A percentile compares a stretch with the other conserved stretches of the same genome.
Evolutionary conservation across 2,888 invertebrate species (phyloP).

Genomic region (Nephrotoma appendiculata): DNA sequence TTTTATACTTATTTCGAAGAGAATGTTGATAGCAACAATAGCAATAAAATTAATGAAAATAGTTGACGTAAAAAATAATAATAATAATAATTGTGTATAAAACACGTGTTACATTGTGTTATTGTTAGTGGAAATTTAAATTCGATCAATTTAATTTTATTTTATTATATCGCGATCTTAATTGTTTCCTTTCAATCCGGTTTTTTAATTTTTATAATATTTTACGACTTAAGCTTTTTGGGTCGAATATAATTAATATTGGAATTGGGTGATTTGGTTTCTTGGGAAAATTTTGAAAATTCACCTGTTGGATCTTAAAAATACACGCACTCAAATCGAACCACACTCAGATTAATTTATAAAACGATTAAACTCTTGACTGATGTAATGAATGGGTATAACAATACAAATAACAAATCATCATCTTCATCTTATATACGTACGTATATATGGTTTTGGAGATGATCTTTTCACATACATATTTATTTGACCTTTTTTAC

Average conservation of each 20-base stretch:
- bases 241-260: neutral
- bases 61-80: neutral
- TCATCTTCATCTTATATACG: neutral
- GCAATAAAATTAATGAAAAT: neutral
- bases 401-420: neutral
- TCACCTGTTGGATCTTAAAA: neutral
- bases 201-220: neutral
- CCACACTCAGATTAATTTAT: neutral
- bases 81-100: neutral
- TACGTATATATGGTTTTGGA: neutral
- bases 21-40: neutral
- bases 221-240: neutral
- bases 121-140: neutral
- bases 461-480: neutral
- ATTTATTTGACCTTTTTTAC: neutral
- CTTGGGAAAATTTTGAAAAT: neutral
- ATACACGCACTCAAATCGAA: too few relatives aligned
- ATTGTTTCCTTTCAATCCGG: slow-evolving; percentile 6
- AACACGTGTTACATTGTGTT: neutral
- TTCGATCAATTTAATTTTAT: neutral
- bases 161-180: neutral
- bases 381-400: neutral
- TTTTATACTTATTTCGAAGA: neutral
- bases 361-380: neutral
- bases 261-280: neutral